phyloP scores from a whole-genome alignment of 2,113 vertebrate genomes.

The Lamprotornis superbus region DNA sequence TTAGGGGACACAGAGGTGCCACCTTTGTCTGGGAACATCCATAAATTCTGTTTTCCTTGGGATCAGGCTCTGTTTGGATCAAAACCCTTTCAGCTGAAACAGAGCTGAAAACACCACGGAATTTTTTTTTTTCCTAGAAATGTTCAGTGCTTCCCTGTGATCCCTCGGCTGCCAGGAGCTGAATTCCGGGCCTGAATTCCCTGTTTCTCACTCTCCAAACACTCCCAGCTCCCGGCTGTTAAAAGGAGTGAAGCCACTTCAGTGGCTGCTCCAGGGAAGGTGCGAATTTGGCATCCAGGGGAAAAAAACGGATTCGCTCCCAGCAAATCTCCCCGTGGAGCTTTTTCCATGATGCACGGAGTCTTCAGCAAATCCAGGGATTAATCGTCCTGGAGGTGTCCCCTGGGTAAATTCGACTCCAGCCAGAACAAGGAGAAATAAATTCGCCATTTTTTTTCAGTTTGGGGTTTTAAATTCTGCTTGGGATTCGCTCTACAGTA shows the following conservation, averaged over 20 bases:
- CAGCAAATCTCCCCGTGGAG: background rate
- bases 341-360: background rate
- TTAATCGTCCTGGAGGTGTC: background rate
- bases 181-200: background rate
- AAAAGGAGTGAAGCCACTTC: background rate
- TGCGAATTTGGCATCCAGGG: background rate
- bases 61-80: background rate
- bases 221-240: background rate
- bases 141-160: background rate
- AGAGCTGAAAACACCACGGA: background rate
- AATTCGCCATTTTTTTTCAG: background rate
- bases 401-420: background rate
- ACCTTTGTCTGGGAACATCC: background rate
- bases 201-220: slow-evolving; percentile 7
- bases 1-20: background rate
- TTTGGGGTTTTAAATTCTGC: background rate
- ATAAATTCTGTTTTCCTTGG: background rate
- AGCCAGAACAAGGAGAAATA: background rate
- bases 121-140: background rate
- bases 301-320: background rate
- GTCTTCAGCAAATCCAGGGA: background rate
- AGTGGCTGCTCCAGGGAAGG: background rate
- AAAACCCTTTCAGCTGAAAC: background rate
- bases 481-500: background rate
- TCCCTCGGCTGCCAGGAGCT: background rate